These are phyloP conservation scores for Pandemis corylana DNA, from an alignment of 2,888 invertebrate genomes.

Conservation along the genomic window DNA sequence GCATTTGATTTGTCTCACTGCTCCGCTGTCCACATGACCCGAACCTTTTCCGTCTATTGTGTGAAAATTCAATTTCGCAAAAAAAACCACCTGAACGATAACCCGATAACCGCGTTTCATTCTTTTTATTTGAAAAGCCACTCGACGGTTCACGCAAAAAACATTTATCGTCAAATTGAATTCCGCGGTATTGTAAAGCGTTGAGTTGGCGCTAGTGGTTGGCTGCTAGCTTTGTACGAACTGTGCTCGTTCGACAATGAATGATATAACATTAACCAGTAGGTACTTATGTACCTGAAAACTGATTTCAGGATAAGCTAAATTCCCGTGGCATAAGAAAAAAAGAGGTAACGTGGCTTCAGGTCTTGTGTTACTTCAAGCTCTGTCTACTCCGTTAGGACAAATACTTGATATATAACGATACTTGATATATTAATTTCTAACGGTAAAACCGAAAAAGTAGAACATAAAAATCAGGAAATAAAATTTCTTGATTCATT, in stretches of 20 bases:
- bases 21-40: conserved; percentile 21
- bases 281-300: too few relatives aligned
- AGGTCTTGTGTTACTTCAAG: too few relatives aligned
- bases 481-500: too few relatives aligned
- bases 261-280: too few relatives aligned
- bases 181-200: conserved; percentile 41
- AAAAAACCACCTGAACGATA: conserved; percentile 45
- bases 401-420: too few relatives aligned
- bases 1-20: conserved; percentile 4
- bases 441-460: too few relatives aligned
- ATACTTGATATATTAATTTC: too few relatives aligned
- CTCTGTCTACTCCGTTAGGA: too few relatives aligned
- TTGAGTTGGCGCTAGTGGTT: conserved; percentile 17
- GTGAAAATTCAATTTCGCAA: conserved; percentile 44
- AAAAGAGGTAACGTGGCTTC: too few relatives aligned
- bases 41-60: conserved; percentile 19
- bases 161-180: conserved; percentile 60
- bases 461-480: too few relatives aligned
- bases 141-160: conserved; percentile 48
- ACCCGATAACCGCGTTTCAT: conserved; percentile 46
- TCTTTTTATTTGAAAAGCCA: conserved; percentile 54
- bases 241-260: not conserved
- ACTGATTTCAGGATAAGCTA: too few relatives aligned
- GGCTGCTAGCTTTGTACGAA: not conserved
- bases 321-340: too few relatives aligned